Evolutionary conservation across 2,113 vertebrate species (phyloP), one percentile per base, ranked within the genome.

Genomic region (Xiphias gladius): DNA sequence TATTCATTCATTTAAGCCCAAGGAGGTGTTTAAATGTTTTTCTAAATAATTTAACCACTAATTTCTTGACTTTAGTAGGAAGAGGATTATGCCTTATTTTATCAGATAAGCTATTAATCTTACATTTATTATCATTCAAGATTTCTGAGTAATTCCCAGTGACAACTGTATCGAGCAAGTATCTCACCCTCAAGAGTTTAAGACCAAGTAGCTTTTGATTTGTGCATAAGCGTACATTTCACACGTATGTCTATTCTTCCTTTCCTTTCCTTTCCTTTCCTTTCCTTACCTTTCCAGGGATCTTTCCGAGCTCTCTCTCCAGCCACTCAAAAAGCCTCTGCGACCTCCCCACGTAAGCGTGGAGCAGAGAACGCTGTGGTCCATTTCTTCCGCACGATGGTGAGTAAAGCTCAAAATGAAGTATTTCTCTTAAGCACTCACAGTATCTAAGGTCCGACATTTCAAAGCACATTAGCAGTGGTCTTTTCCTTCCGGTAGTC

Each of bases 311-410:
- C 94, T 63, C 90, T 95, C 48, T 95, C 95, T 55, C 96, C 97
- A 68, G 96, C 96, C 80, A 96, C 97, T 85, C 97, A 96, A 86
- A 97, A 97, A 94, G 94, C 97, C 12, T 91, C 93, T 62, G 93
- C 93, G 0, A 88, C 94, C 9, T 92, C 95, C 89, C 96, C 97
- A 13, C 97, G 97, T 80, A 97, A 97, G 85, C 92, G 96, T 32
- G 96, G 95, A 24, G 96, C 96, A 0, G 97, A 99, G 80, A 98
- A 98, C 91, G 97, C 97, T 0, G 97, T 99, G 89, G 96, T 97
- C 81, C 97, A 97, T 84, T 99, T 99, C 96, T 98, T 99, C 96
- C 98, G 97, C 95, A 97, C 96, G 85, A 99, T 99, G 32, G 98
- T 99, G 93, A 98, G 97, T 94, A 81, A 74, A 5, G 19, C 52